These are phyloP conservation scores for Spondyliosoma cantharus DNA, from an alignment of 2,797 vertebrate species.

Conservation along the genomic window DNA sequence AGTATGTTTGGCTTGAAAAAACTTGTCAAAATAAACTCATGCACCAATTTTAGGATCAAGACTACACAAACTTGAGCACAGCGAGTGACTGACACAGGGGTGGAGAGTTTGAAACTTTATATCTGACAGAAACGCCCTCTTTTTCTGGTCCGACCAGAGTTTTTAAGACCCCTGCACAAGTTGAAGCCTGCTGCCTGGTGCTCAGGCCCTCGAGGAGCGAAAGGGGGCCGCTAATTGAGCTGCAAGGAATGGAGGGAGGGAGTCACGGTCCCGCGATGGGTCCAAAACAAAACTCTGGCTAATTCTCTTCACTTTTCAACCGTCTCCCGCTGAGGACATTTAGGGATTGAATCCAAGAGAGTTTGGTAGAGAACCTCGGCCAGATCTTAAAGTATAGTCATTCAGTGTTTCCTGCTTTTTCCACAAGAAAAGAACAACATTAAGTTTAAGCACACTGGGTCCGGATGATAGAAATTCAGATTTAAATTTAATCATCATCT, in stretches of 20 bases:
- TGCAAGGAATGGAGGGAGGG: conserved; percentile 60
- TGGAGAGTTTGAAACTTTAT: conserved; percentile 51
- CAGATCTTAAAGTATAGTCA: background rate
- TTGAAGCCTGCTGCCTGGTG: conserved; percentile 87
- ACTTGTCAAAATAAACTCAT: background rate
- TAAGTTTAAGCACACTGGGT: background rate
- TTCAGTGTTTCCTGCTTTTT: conserved; percentile 14
- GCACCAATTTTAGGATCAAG: background rate
- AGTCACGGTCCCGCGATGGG: conserved; percentile 58
- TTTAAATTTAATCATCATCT: background rate
- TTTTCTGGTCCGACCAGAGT: conserved; percentile 85
- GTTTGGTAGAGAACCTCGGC: background rate
- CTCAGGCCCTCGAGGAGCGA: conserved; percentile 68
- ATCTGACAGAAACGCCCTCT: conserved; percentile 58
- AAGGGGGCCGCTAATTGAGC: conserved; percentile 67
- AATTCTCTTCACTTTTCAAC: conserved; percentile 32
- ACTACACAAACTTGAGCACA: background rate
- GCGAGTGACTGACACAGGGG: conserved; percentile 19
- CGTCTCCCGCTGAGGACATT: conserved; percentile 19
- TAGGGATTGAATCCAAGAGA: background rate
- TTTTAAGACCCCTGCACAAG: conserved; percentile 88
- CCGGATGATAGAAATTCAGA: background rate
- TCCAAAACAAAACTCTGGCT: conserved; percentile 61
- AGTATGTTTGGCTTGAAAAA: conserved; percentile 22
- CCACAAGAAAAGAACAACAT: background rate